Evolutionary conservation across 2,888 invertebrate genomes (phyloP), one percentile per base, ranked within the genome.

Genomic region (Mimas tiliae): DNA sequence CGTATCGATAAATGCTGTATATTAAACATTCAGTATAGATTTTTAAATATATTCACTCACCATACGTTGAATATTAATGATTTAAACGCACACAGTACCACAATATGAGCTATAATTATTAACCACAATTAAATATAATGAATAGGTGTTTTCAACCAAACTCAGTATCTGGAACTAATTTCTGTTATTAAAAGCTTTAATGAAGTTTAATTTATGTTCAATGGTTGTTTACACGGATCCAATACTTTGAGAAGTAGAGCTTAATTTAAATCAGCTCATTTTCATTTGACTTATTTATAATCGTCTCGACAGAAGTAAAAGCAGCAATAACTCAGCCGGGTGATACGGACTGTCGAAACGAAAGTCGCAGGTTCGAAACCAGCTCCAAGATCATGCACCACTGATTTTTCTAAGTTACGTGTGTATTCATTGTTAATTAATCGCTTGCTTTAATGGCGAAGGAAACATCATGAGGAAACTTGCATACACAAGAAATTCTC

Each of bases 61-160:
- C 42, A 42, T 38, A 38, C 34, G 27, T 14, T 14, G 21, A n/a
- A 21, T 11, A 1, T 42, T 42, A 12, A 16, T 42, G 42, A 58
- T 38, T 58, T 42, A 42, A 58, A 42, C 6, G 42, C 19, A 19
- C 14, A 58, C 58, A 42, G 38, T 38, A 19, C 42, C 16, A 19
- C 19, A 58, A 19, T 12, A 42, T 34, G 42, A n/a, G 6, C 42
- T 58, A 16, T 58, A 58, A 55, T 58, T 38, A 58, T 52, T 19
- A 16, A 58, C 38, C 38, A 34, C 53, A 58, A 42, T 58, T 58
- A 38, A 1, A 19, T 63, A 48, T 50, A 50, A 11, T 63, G 27
- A 63, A 63, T 58, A 42, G 38, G 58, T 42, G 12, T 58, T 58
- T 58, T 38, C 16, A 19, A 58, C 42, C 19, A 38, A 38, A 6